Conservation (phyloP, 2,797 vertebrate species). For the Orientallactaga sibirica region DNA sequence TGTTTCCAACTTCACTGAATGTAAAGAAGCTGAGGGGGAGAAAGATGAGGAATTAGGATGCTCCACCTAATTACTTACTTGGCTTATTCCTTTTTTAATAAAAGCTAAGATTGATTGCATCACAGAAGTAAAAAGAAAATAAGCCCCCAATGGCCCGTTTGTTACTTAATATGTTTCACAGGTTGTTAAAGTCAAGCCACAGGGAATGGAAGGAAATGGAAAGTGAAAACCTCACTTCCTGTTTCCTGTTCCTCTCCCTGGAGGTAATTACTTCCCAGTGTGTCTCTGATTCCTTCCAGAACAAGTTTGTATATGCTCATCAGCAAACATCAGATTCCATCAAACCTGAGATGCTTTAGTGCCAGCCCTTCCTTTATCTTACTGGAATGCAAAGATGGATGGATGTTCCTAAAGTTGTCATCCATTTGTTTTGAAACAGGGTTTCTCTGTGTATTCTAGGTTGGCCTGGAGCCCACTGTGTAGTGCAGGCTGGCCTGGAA, state of each 20-base stretch:
- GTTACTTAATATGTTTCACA: conserved; percentile 28
- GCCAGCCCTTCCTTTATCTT: background rate
- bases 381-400: background rate
- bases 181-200: background rate
- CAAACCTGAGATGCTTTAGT: background rate
- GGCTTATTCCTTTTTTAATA: background rate
- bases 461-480: too few relatives aligned
- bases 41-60: conserved; percentile 23
- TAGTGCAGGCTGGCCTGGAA: too few relatives aligned
- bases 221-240: conserved; percentile 23
- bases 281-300: conserved; percentile 48
- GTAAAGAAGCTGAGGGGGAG: background rate
- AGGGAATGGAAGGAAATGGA: background rate
- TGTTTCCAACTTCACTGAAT: background rate
- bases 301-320: background rate
- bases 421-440: too few relatives aligned
- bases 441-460: too few relatives aligned
- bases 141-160: background rate
- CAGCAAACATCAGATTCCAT: background rate
- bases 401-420: background rate
- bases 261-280: conserved; percentile 23
- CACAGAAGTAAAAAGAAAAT: conserved; percentile 15
- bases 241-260: background rate
- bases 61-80: conserved; percentile 21
- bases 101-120: conserved; percentile 5